A percentile compares a stretch with the other conserved stretches of the same genome.
These are phyloP conservation scores for Heptranchias perlo DNA, from an alignment of 2,113 vertebrate genomes.

Conservation along the genomic window DNA sequence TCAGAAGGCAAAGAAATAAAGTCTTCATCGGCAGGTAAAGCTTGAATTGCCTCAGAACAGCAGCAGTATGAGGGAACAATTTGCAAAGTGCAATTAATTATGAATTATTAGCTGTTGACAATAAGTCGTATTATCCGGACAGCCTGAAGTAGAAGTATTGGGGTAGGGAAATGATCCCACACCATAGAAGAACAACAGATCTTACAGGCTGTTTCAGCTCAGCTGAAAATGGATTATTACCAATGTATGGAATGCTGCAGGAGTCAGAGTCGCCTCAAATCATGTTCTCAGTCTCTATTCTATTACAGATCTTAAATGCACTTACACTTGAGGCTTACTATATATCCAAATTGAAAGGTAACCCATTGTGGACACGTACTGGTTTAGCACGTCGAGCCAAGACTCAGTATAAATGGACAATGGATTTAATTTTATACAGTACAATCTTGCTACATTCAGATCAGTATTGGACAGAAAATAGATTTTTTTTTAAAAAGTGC, in stretches of 20 bases:
- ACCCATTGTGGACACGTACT: not conserved
- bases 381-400: not conserved
- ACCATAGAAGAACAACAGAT: not conserved
- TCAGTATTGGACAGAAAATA: no score
- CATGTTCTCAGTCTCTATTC: not conserved
- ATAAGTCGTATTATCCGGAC: not conserved
- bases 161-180: not conserved
- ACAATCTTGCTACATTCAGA: no score
- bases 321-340: not conserved
- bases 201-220: not conserved
- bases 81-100: not conserved
- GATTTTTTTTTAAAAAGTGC: no score
- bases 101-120: not conserved
- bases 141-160: not conserved
- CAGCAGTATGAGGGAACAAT: not conserved
- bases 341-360: not conserved
- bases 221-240: not conserved
- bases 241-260: not conserved
- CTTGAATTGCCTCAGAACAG: not conserved
- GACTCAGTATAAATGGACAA: not conserved
- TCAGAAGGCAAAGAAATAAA: not conserved
- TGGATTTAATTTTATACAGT: not conserved
- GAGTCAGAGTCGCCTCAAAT: not conserved
- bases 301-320: not conserved
- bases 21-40: not conserved